Evolutionary conservation across 2,888 invertebrate species (phyloP), one percentile per base, ranked within the genome.

Genomic region (Apoda limacodes): DNA sequence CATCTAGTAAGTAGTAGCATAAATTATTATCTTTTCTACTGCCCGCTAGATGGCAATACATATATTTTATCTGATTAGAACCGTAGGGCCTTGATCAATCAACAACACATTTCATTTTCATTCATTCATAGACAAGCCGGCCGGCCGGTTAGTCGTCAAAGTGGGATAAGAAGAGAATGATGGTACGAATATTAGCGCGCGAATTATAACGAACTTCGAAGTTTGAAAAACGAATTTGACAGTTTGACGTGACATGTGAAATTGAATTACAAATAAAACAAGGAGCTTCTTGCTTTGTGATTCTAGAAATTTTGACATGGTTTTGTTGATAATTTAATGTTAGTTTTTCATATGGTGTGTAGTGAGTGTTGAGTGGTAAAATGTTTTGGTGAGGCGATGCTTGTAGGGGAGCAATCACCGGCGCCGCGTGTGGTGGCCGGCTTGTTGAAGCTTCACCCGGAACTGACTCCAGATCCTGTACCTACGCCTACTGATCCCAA

Each of bases 351-450:
- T 50, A 46, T 64, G 57, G 55, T 64, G 66, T 61, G 55, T 44
- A 47, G 24, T 29, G 52, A 55, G 58, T 59, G 60, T 55, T 52
- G 46, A 47, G 49, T 43, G 43, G 55, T 67, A 64, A 55, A 51
- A 67, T 76, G 71, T 63, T 63, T 60, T 68, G 58, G 57, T 64
- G 58, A 60, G 62, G 70, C 56, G 53, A 78, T 78, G 78, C 69
- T 78, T 50, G 76, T 78, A 53, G 76, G 78, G 40, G 78, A 80
- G 56, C 75, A 67, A 44, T 71, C 78, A 45, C 78, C 78, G 74
- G 78, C 78, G 54, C 78, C 78, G 50, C 71, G 78, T 43, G 78
- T 80, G 76, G 78, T 80, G 68, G 78, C 78, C 66, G 78, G 78
- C 44, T 55, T 80, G 46, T 64, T 75, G 55, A 80, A 80, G 55